Conservation (phyloP, 1,140 invertebrate genomes). For the Neodiprion lecontei region DNA sequence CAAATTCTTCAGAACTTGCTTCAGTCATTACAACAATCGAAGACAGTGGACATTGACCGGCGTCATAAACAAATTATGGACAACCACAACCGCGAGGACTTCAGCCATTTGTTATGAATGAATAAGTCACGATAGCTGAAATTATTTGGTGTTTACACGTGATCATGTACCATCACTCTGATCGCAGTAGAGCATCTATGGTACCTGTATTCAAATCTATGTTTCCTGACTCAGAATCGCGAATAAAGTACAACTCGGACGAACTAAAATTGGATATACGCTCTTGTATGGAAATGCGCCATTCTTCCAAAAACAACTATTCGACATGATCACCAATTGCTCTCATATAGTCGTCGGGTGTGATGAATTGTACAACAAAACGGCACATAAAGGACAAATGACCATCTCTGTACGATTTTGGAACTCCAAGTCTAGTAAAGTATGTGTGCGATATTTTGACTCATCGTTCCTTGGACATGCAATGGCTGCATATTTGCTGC, state of each 20-base stretch:
- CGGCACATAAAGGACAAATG: slow-evolving; percentile 24
- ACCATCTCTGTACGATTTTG: slow-evolving; percentile 27
- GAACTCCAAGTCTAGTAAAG: slow-evolving; percentile 20
- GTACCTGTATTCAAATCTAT: slow-evolving; percentile 19
- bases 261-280: slow-evolving; percentile 31
- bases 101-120: slow-evolving; percentile 23
- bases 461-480: slow-evolving; percentile 23
- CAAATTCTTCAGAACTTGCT: not conserved
- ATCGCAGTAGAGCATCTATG: slow-evolving; percentile 19
- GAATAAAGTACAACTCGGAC: slow-evolving; percentile 26
- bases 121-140: slow-evolving; percentile 32
- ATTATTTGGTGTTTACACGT: slow-evolving; percentile 30
- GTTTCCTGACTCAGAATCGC: slow-evolving; percentile 30
- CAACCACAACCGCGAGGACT: slow-evolving; percentile 6
- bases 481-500: slow-evolving; percentile 18
- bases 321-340: slow-evolving; percentile 22
- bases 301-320: slow-evolving; percentile 30
- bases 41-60: not conserved
- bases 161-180: slow-evolving; percentile 22
- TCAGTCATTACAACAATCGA: not conserved
- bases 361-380: slow-evolving; percentile 35
- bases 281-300: slow-evolving; percentile 29
- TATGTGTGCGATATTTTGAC: slow-evolving; percentile 24
- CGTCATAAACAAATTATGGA: not conserved
- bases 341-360: slow-evolving; percentile 31